Conservation (phyloP, 2,113 vertebrate species). For the Uria lomvia region DNA sequence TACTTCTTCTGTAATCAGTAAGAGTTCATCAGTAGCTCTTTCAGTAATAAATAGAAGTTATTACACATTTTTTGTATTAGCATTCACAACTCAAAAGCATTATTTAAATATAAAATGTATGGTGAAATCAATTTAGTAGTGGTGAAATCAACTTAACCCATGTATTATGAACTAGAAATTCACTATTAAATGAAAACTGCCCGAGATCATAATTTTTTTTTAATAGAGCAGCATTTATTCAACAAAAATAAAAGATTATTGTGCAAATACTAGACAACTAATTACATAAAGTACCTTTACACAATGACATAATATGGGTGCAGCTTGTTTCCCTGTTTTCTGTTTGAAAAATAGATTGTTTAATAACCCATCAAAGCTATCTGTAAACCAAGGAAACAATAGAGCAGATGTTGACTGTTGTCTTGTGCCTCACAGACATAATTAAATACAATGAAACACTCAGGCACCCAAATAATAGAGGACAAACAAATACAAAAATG, state of each 20-base stretch:
- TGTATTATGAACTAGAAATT: background rate
- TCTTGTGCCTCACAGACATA: slow-evolving; percentile 78
- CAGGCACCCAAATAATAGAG: slow-evolving; percentile 62
- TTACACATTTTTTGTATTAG: background rate
- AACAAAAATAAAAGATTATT: slow-evolving; percentile 53
- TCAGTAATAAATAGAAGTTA: background rate
- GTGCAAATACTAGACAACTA: slow-evolving; percentile 55
- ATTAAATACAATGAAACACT: slow-evolving; percentile 79
- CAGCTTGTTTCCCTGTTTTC: slow-evolving; percentile 72
- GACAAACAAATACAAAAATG: slow-evolving; percentile 65
- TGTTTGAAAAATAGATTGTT: slow-evolving; percentile 80
- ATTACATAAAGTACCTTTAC: slow-evolving; percentile 75
- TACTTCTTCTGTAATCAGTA: background rate
- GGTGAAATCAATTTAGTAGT: background rate
- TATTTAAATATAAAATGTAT: background rate
- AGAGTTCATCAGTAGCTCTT: background rate
- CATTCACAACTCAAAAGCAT: background rate
- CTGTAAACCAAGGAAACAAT: slow-evolving; percentile 82
- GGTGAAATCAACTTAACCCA: background rate
- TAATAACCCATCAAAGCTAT: slow-evolving; percentile 83
- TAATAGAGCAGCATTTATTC: slow-evolving; percentile 42
- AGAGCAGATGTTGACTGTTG: slow-evolving; percentile 81
- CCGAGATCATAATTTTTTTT: background rate
- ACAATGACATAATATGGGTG: slow-evolving; percentile 69
- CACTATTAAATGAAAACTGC: background rate